Conservation (phyloP, 2,113 vertebrate species). For the Blennius ocellaris region DNA sequence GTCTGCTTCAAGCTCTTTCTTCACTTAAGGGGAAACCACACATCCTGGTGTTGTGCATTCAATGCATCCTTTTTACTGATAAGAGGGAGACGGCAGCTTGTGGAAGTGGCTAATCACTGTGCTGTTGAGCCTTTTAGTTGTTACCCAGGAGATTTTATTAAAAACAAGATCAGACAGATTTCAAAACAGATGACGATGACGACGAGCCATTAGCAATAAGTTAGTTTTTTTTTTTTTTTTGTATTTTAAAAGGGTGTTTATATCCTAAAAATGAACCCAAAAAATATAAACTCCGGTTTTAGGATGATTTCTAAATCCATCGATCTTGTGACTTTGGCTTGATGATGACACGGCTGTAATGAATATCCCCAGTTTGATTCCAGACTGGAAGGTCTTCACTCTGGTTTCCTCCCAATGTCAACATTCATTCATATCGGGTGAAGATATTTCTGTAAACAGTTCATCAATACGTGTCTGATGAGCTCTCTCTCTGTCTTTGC, state of each 20-base stretch:
- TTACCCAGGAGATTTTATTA: conserved; percentile 10
- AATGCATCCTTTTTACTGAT: conserved; percentile 24
- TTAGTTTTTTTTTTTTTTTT: conserved; percentile 1
- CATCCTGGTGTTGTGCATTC: conserved; percentile 9
- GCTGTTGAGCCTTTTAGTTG: conserved; percentile 1
- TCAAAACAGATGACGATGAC: not conserved
- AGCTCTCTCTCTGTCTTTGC: too few relatives aligned
- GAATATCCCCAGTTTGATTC: too few relatives aligned
- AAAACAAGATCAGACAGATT: conserved; percentile 10
- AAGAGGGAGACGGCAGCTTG: conserved; percentile 20
- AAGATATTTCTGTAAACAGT: too few relatives aligned
- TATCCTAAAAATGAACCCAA: not conserved
- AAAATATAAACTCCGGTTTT: too few relatives aligned
- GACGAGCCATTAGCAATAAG: not conserved
- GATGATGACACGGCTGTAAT: too few relatives aligned
- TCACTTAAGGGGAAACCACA: conserved; percentile 3
- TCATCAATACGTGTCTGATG: too few relatives aligned
- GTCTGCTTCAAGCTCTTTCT: not conserved
- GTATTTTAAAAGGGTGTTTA: too few relatives aligned
- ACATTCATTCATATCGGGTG: too few relatives aligned
- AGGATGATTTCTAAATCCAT: too few relatives aligned
- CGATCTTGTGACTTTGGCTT: too few relatives aligned
- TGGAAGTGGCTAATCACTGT: conserved; percentile 25
- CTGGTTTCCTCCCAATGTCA: too few relatives aligned
- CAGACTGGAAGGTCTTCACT: too few relatives aligned